Evolutionary conservation across 2,113 vertebrate species (phyloP).

Genomic region (Equus przewalskii): DNA sequence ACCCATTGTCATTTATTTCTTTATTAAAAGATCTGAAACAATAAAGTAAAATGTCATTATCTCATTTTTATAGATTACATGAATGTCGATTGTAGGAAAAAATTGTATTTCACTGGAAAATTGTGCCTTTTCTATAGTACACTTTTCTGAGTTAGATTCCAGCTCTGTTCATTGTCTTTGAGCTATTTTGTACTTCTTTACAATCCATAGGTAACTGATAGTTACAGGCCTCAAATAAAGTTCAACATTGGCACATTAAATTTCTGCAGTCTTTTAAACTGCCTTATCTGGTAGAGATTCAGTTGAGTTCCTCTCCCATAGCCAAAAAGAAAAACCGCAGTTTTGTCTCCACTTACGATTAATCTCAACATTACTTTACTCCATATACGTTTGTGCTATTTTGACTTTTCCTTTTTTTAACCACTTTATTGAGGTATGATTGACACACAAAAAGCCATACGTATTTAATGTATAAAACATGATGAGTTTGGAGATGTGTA

Average conservation of each 20-base stretch:
- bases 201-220: slow-evolving; percentile 31
- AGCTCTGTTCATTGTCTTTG: background rate
- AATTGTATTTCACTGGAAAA: background rate
- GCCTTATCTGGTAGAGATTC: background rate
- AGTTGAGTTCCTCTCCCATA: slow-evolving; percentile 21
- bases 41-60: slow-evolving; percentile 7
- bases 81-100: background rate
- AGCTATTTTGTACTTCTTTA: background rate
- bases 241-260: background rate
- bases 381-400: slow-evolving; percentile 29
- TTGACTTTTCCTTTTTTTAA: slow-evolving; percentile 11
- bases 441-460: background rate
- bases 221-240: slow-evolving; percentile 34
- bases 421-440: background rate
- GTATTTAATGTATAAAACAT: background rate
- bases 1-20: slow-evolving; percentile 37
- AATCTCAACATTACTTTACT: slow-evolving; percentile 48
- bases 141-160: background rate
- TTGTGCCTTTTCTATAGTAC: background rate
- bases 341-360: slow-evolving; percentile 55
- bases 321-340: background rate
- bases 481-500: background rate
- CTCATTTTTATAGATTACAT: background rate
- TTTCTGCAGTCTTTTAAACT: slow-evolving; percentile 35
- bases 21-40: slow-evolving; percentile 7